Conservation (phyloP, 2,888 invertebrate species). For the Nephrotoma appendiculata region DNA sequence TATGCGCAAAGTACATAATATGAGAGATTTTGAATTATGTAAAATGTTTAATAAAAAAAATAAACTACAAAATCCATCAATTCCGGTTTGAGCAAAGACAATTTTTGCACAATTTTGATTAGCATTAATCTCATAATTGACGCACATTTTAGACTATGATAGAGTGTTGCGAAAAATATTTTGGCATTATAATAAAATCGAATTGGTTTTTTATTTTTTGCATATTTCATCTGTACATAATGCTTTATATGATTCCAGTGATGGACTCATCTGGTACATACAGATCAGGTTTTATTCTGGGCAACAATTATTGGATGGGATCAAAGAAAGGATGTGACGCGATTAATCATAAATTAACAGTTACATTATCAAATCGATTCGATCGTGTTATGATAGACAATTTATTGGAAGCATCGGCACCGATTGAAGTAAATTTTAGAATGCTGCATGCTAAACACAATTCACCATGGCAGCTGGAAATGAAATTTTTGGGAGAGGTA, state of each 20-base stretch:
- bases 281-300: constrained; percentile 39
- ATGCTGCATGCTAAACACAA: constrained; percentile 30
- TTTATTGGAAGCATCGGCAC: constrained; percentile 25
- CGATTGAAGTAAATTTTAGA: constrained; percentile 30
- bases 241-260: constrained; percentile 22
- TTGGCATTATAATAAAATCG: too few species aligned
- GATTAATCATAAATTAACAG: constrained; percentile 24
- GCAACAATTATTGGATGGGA: constrained; percentile 46
- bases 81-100: too few species aligned
- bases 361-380: constrained; percentile 28
- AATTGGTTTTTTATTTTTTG: too few species aligned
- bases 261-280: constrained; percentile 42
- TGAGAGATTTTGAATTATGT: too few species aligned
- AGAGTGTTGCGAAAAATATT: too few species aligned
- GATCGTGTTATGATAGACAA: constrained; percentile 28
- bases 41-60: too few species aligned
- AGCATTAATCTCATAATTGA: too few species aligned
- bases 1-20: too few species aligned
- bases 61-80: too few species aligned
- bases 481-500: constrained; percentile 29
- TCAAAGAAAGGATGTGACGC: constrained; percentile 36
- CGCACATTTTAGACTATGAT: too few species aligned
- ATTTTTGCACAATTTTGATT: too few species aligned
- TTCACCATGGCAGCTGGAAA: constrained; percentile 33
- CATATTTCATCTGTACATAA: too few species aligned